These are phyloP conservation scores for Euleptes europaea DNA, from an alignment of 2,113 vertebrate genomes.

Conservation along the genomic window DNA sequence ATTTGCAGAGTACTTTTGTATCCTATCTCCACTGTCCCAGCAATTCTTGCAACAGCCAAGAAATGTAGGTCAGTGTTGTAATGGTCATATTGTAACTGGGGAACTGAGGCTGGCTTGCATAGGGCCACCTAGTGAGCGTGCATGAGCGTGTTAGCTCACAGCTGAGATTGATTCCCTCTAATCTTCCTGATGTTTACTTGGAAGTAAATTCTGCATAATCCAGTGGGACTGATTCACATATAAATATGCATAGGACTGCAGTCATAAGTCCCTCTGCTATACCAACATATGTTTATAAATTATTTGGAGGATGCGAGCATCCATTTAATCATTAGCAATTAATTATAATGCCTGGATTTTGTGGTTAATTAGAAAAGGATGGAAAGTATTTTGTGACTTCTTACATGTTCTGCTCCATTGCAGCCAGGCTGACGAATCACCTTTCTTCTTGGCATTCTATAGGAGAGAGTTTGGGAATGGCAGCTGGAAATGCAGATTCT, in stretches of 20 bases:
- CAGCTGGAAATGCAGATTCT: neutral
- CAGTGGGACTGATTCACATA: neutral
- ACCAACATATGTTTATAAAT: neutral
- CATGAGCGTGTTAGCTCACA: neutral
- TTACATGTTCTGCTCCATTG: accelerated
- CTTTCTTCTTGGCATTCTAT: conserved; percentile 27
- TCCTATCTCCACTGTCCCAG: neutral
- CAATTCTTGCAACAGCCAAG: neutral
- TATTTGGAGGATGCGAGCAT: neutral
- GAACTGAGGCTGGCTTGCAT: neutral
- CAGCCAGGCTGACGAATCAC: conserved; percentile 34
- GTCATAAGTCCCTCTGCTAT: neutral
- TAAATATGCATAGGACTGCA: neutral
- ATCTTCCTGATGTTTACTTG: neutral
- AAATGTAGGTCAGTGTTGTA: neutral
- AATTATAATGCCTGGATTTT: conserved; percentile 14
- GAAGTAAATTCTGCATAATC: neutral
- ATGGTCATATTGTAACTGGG: neutral
- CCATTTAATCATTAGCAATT: neutral
- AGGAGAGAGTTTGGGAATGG: neutral
- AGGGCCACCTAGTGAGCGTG: neutral
- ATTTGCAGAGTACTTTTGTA: neutral
- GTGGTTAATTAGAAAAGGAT: conserved; percentile 31
- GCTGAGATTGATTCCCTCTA: neutral
- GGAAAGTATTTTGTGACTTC: conserved; percentile 18